Base-by-base conservation (phyloP, 2,113 vertebrate genomes). In the Callionymus lyra region DNA sequence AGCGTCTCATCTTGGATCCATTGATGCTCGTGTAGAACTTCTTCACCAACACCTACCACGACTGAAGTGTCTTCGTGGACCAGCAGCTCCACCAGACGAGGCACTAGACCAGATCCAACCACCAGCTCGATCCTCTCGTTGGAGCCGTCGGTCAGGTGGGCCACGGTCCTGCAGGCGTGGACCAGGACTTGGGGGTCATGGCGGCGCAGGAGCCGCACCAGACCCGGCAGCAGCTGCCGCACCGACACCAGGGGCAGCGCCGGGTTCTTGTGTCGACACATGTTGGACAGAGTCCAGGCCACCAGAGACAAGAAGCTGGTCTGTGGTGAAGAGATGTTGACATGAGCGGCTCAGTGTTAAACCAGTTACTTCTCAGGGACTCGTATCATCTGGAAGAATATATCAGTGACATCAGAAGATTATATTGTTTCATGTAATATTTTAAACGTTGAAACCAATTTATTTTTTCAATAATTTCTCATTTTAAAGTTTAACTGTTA, bases 201-300 rank as follows among this genome's bases (percentile, higher is more conserved):
- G 0, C 88, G 82, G 64, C 93, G 87, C 9, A 98, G 59, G 0
- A 98, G 88, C 0, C 87, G 82, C 41, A 92, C 59, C 0, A 97
- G 83, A 1, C 88, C 75, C 1, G 94, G 93, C 6, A 97, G 72
- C 45, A 99, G 86, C 70, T 96, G 86, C 54, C 88, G 82, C 38
- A 99, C 68, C 0, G 94, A 90, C 1, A 80, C 68, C 16, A 95
- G 54, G 0, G 93, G 94, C 2, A 94, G 95, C 0, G 90, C 89
- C 0, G 94, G 95, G 63, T 94, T 96, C 82, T 99, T 99, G 55
- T 99, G 96, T 12, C 93, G 93, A 64, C 95, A 99, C 47, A 99
- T 83, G 82, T 98, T 99, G 6, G 93, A 98, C 55, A 99, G 64
- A 0, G 93, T 95, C 95, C 95, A 98, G 0, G 94, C 96, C 19